phyloP scores from a whole-genome alignment of 1,140 invertebrate species.

The Lepidurus apus region DNA sequence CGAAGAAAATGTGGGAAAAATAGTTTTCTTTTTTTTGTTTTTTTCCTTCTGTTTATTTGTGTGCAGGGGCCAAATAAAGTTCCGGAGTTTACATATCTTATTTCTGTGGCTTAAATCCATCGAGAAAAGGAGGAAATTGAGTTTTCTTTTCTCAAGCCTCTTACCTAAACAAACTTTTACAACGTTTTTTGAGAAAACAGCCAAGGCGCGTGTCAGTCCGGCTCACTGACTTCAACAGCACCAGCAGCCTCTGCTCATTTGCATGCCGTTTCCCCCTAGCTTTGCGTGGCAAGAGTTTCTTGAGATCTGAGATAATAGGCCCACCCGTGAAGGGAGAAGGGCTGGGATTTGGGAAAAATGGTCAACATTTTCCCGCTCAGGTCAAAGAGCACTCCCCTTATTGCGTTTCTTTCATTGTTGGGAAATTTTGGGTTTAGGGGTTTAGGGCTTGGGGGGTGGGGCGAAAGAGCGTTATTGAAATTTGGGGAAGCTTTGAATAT shows the following conservation, averaged over 20 bases:
- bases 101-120: background rate
- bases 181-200: background rate
- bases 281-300: conserved; percentile 6
- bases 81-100: background rate
- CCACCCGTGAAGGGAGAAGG: conserved; percentile 12
- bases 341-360: background rate
- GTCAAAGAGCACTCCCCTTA: conserved; percentile 8
- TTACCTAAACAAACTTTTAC: conserved; percentile 6
- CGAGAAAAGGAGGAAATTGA: background rate
- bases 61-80: background rate
- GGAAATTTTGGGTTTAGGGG: background rate
- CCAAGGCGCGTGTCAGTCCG: background rate
- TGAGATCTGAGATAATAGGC: conserved; percentile 9
- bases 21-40: background rate
- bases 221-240: background rate
- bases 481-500: background rate
- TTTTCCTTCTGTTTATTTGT: background rate
- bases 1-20: background rate
- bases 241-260: conserved; percentile 13
- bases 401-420: background rate
- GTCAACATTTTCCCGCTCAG: conserved; percentile 7
- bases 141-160: conserved; percentile 7
- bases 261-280: background rate
- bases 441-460: background rate
- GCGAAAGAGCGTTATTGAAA: background rate